A percentile compares a stretch with the other conserved stretches of the same genome.
Evolutionary conservation across 2,888 invertebrate species (phyloP).

Genomic region (Phytoseiulus persimilis): DNA sequence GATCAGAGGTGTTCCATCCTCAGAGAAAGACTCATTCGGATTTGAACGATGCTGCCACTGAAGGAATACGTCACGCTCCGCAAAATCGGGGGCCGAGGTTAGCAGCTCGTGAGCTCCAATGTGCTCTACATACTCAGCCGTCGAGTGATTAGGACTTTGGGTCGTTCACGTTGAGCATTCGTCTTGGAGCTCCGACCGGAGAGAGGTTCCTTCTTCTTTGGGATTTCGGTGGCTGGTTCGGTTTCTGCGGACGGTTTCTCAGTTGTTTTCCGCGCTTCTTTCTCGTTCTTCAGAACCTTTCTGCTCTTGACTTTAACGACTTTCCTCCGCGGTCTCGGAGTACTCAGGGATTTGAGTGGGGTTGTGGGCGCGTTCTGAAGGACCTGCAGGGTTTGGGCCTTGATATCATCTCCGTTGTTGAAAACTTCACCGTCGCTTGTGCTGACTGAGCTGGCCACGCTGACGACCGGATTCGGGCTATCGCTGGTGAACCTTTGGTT

Average conservation of each 20-base stretch:
- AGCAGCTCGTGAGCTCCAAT: background rate
- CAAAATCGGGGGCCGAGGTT: background rate
- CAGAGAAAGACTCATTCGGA: too few species aligned
- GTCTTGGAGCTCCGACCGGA: background rate
- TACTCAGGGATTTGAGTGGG: background rate
- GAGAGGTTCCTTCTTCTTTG: background rate
- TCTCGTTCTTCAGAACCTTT: background rate
- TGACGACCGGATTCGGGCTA: conserved; percentile 9
- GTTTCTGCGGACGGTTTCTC: background rate
- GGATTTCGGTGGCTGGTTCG: background rate
- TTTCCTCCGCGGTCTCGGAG: background rate
- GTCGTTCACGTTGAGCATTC: background rate
- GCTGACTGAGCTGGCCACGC: conserved; percentile 8
- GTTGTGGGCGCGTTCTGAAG: background rate
- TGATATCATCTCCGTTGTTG: background rate
- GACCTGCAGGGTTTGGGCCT: background rate
- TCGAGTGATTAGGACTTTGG: background rate
- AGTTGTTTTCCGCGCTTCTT: background rate
- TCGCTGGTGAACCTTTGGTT: conserved; percentile 36
- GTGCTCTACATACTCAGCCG: conserved; percentile 14
- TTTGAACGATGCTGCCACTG: too few species aligned
- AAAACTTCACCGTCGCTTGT: conserved; percentile 20
- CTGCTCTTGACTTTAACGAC: conserved; percentile 9
- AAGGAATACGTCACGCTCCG: background rate
- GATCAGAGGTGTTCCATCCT: too few species aligned